phyloP scores from a whole-genome alignment of 2,113 vertebrate genomes.

The Periophthalmus modestus region DNA sequence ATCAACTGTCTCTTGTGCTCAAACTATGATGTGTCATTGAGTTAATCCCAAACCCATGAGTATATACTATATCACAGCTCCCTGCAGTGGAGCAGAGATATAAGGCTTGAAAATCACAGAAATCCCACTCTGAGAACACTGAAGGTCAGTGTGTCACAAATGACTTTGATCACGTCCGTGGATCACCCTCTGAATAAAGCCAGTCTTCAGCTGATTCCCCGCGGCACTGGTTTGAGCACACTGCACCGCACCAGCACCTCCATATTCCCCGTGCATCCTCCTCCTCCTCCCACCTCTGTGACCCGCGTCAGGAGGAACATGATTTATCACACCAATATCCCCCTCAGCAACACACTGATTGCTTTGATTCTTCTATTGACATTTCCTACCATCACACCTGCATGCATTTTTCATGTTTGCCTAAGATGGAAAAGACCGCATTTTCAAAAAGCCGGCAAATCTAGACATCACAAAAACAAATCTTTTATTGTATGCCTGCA shows the following conservation, averaged over 20 bases:
- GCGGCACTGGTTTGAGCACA: conserved; percentile 34
- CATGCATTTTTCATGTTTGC: conserved; percentile 62
- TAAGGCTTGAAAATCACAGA: conserved; percentile 59
- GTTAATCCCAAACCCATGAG: conserved; percentile 51
- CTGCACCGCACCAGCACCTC: conserved; percentile 23
- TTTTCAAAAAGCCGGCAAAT: conserved; percentile 28
- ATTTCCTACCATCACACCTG: conserved; percentile 53
- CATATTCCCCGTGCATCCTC: conserved; percentile 14
- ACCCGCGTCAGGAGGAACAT: conserved; percentile 56
- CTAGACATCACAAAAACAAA: conserved; percentile 11
- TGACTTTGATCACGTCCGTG: conserved; percentile 56
- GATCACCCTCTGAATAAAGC: conserved; percentile 60
- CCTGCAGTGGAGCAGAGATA: conserved; percentile 35
- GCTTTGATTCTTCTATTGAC: conserved; percentile 72
- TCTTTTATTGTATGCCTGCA: conserved; percentile 24
- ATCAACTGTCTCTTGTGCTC: conserved; percentile 48
- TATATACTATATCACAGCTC: conserved; percentile 52
- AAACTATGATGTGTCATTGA: conserved; percentile 59
- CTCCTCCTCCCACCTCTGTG: conserved; percentile 25
- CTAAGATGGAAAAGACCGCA: conserved; percentile 11
- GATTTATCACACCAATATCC: conserved; percentile 70
- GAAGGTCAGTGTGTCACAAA: conserved; percentile 63
- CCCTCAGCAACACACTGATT: conserved; percentile 51
- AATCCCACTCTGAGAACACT: conserved; percentile 42
- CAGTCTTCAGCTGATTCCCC: conserved; percentile 36